Conservation (phyloP, 2,797 vertebrate species). For the Coilia nasus region DNA sequence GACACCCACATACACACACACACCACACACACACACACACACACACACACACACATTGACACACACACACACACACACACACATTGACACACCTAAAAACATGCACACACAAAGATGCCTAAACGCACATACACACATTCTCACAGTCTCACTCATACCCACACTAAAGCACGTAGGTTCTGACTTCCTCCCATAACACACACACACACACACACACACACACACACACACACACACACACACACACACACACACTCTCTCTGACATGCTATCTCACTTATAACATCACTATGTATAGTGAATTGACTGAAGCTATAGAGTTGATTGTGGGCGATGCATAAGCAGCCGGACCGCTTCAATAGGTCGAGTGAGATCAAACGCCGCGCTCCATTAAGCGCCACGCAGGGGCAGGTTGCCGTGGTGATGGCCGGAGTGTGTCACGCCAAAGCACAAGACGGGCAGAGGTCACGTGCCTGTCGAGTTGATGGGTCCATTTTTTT, state of each 20-base stretch:
- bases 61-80: background rate
- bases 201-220: too few relatives aligned
- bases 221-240: background rate
- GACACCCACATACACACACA: too few relatives aligned
- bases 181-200: background rate
- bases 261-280: background rate
- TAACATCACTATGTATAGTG: background rate
- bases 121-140: background rate
- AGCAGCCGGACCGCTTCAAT: too few relatives aligned
- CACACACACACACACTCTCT: background rate
- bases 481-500: slow-evolving; percentile 8
- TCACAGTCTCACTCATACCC: too few relatives aligned
- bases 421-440: slow-evolving; percentile 21
- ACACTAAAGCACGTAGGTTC: background rate
- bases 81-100: too few relatives aligned
- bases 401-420: slow-evolving; percentile 6
- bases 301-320: background rate
- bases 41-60: background rate
- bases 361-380: background rate
- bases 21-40: too few relatives aligned
- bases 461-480: slow-evolving; percentile 45
- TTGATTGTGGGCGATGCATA: background rate
- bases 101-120: too few relatives aligned
- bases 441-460: background rate
- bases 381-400: background rate